Conservation (phyloP, 2,113 vertebrate genomes). For the Mobula birostris region DNA sequence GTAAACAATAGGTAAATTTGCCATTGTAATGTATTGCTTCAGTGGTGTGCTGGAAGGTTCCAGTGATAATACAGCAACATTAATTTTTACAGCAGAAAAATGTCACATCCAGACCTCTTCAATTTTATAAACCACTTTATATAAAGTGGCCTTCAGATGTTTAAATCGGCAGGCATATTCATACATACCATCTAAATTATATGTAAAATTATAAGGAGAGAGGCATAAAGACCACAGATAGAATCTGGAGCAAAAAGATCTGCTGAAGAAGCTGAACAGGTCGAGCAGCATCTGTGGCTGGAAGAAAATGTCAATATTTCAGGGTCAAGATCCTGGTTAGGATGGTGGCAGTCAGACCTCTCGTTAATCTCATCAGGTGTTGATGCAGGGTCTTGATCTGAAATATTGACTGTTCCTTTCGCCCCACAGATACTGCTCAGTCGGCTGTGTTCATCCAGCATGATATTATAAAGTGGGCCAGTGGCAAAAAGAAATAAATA, state of each 20-base stretch:
- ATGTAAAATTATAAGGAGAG: no score
- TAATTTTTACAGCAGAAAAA: neutral
- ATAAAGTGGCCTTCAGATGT: neutral
- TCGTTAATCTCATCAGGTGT: no score
- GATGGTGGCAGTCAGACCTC: no score
- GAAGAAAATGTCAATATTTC: no score
- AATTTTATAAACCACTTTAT: neutral
- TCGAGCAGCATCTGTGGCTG: no score
- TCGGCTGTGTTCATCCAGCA: no score
- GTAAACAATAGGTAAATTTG: neutral
- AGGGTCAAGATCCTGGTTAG: no score
- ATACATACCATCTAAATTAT: neutral
- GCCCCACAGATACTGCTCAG: neutral
- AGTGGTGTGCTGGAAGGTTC: neutral
- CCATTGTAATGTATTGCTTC: neutral
- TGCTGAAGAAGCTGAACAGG: no score
- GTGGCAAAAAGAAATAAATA: neutral
- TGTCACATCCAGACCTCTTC: neutral
- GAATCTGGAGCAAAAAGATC: no score
- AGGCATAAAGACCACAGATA: no score
- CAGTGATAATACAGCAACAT: neutral
- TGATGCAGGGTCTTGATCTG: no score
- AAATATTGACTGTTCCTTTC: no score
- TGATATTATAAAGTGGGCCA: neutral
- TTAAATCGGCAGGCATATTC: neutral